Conservation (phyloP, 2,113 vertebrate genomes). For the Blennius ocellaris region DNA sequence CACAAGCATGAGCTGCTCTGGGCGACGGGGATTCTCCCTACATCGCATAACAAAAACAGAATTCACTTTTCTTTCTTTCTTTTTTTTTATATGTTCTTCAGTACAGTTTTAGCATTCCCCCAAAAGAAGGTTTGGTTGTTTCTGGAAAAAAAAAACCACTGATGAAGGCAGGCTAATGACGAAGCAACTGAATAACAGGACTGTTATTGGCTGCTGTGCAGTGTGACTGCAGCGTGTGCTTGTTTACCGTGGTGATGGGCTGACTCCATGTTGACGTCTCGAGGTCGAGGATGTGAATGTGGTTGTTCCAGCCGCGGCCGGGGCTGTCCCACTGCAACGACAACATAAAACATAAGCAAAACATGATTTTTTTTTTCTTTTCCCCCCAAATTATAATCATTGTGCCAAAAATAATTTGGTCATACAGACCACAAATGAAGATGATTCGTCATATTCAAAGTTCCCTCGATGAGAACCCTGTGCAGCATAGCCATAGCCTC, state of each 20-base stretch:
- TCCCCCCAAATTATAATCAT: background rate
- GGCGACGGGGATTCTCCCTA: conserved; percentile 93
- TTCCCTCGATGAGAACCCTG: conserved; percentile 88
- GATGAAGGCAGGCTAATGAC: background rate
- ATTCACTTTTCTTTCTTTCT: background rate
- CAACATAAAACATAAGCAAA: background rate
- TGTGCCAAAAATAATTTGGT: too few species aligned
- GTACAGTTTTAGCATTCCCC: background rate
- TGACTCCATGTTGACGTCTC: conserved; percentile 93
- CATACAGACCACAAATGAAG: conserved; percentile 88
- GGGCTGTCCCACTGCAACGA: conserved; percentile 79
- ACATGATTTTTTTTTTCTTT: background rate
- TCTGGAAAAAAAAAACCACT: background rate
- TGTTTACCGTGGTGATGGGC: conserved; percentile 88
- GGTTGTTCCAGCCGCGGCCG: conserved; percentile 96
- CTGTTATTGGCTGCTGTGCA: background rate
- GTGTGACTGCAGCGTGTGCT: too few species aligned
- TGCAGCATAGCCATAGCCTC: conserved; percentile 94
- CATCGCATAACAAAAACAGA: background rate
- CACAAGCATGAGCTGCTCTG: conserved; percentile 94
- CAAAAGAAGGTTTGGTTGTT: background rate
- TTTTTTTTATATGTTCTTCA: background rate
- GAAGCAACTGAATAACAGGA: background rate
- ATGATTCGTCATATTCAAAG: conserved; percentile 95
- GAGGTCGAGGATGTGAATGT: conserved; percentile 94